Evolutionary conservation across 2,797 vertebrate genomes (phyloP).

Genomic region (Sphaeramia orbicularis): DNA sequence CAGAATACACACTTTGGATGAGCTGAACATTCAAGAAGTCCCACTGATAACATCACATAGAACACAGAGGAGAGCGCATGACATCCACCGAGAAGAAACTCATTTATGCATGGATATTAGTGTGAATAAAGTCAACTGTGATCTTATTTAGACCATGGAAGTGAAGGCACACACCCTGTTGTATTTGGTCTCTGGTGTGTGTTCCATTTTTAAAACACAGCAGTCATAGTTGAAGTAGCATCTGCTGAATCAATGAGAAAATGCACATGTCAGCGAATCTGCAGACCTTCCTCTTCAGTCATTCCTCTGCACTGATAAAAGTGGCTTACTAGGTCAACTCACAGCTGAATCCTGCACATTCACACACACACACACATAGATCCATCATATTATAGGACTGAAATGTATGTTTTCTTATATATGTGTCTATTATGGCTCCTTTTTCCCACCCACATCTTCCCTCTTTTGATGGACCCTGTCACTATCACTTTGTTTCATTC

Average conservation of each 20-base stretch:
- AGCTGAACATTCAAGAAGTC: too few relatives aligned
- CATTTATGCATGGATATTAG: too few relatives aligned
- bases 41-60: too few relatives aligned
- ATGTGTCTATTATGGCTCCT: not conserved
- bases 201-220: conserved; percentile 4
- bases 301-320: conserved; percentile 13
- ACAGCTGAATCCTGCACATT: conserved; percentile 4
- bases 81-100: too few relatives aligned
- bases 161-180: not conserved
- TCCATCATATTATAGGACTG: conserved; percentile 20
- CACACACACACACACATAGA: not conserved
- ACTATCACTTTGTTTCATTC: not conserved
- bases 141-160: not conserved
- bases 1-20: too few relatives aligned
- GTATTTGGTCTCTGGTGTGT: not conserved
- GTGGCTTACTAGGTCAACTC: conserved; percentile 48
- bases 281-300: conserved; percentile 20
- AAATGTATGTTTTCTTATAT: not conserved
- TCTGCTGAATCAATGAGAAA: conserved; percentile 43
- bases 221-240: conserved; percentile 19
- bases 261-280: conserved; percentile 55
- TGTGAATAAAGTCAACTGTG: too few relatives aligned
- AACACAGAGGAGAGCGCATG: too few relatives aligned
- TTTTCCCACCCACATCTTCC: not conserved
- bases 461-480: not conserved